phyloP scores from a whole-genome alignment of 2,113 vertebrate genomes.

The Nerophis lumbriciformis region DNA sequence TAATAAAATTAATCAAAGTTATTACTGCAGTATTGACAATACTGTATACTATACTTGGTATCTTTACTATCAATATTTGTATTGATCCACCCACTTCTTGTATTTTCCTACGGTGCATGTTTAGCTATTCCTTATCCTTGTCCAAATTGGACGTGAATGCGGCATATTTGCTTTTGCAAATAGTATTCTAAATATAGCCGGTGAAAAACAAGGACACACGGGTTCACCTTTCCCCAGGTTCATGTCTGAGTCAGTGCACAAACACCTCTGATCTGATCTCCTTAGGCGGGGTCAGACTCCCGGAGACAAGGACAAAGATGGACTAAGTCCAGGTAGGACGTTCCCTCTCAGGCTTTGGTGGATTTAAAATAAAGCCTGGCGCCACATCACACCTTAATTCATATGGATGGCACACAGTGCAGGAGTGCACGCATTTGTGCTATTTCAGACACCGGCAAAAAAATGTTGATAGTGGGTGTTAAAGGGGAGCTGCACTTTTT shows the following conservation, averaged over 20 bases:
- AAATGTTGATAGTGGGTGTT: neutral
- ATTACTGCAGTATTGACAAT: too few species aligned
- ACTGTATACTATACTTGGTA: too few species aligned
- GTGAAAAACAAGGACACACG: conserved; percentile 1
- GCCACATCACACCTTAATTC: conserved; percentile 28
- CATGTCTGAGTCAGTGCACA: conserved; percentile 18
- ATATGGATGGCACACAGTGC: neutral
- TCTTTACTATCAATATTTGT: too few species aligned
- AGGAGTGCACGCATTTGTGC: conserved; percentile 10
- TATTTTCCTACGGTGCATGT: too few species aligned
- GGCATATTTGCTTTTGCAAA: neutral
- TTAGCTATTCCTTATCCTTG: too few species aligned
- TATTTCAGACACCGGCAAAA: neutral
- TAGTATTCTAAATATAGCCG: conserved; percentile 6
- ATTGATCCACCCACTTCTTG: too few species aligned
- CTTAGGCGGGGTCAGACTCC: conserved; percentile 6
- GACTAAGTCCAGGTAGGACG: conserved; percentile 29
- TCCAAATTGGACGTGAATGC: too few species aligned
- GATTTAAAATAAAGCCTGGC: conserved; percentile 34
- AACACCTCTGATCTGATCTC: conserved; percentile 18
- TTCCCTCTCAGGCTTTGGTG: conserved; percentile 28
- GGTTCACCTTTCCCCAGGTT: conserved; percentile 23
- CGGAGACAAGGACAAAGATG: conserved; percentile 1
- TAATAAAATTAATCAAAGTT: too few species aligned
- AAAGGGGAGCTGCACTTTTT: too few species aligned